phyloP scores from a whole-genome alignment of 35 echinoderm and acorn worm genomes.

The Apostichopus californicus region DNA sequence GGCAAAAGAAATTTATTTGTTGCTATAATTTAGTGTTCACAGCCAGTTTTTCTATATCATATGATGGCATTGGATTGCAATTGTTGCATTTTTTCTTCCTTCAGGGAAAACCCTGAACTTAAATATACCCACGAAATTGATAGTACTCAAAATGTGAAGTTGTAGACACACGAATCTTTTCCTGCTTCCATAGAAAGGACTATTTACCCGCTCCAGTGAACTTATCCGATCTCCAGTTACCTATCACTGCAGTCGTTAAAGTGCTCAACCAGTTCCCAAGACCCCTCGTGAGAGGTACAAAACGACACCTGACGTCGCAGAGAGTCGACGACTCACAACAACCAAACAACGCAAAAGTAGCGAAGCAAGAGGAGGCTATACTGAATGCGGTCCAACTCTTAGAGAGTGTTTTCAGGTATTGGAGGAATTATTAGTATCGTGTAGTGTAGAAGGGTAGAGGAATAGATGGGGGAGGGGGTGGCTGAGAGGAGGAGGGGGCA shows the following conservation, averaged over 20 bases:
- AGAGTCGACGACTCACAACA: not conserved
- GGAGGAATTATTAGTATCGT: not conserved
- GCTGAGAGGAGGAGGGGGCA: not conserved
- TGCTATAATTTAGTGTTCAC: too few relatives aligned
- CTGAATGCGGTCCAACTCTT: not conserved
- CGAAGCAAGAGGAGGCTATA: constrained; percentile 45
- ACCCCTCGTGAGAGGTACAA: constrained; percentile 20
- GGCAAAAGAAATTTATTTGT: too few relatives aligned
- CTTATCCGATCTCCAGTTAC: not conserved
- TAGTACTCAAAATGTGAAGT: too few relatives aligned
- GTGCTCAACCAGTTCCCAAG: constrained; percentile 18
- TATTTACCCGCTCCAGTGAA: constrained; percentile 17
- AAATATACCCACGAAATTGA: too few relatives aligned
- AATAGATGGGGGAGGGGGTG: not conserved
- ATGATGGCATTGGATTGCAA: too few relatives aligned
- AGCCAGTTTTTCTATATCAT: too few relatives aligned
- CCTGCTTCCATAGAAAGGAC: not conserved
- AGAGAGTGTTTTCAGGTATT: constrained; percentile 38
- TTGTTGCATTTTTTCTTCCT: too few relatives aligned
- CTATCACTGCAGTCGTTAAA: constrained; percentile 1
- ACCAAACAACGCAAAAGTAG: not conserved
- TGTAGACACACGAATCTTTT: too few relatives aligned
- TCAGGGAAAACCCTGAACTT: too few relatives aligned
- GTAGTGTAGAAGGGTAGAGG: not conserved
- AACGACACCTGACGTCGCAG: constrained; percentile 5